These are phyloP conservation scores for Drosophila serrata DNA, from an alignment of 1,140 invertebrate genomes.

Conservation along the genomic window DNA sequence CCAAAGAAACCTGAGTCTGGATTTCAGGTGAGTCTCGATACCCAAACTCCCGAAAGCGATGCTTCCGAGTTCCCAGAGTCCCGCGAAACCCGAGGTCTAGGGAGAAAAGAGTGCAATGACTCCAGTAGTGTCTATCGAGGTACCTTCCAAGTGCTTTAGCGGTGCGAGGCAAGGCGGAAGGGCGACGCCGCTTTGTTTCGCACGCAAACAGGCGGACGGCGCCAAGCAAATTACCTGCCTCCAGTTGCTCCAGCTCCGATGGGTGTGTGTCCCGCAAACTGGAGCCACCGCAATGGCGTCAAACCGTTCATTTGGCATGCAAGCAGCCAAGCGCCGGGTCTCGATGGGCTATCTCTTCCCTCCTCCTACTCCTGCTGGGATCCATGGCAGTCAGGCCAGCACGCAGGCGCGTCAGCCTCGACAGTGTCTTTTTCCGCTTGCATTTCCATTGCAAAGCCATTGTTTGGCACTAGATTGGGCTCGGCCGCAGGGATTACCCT, in stretches of 20 bases:
- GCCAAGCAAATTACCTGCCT: conserved; percentile 13
- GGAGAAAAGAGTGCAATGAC: conserved; percentile 8
- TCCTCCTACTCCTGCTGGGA: conserved; percentile 4
- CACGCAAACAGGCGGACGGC: conserved; percentile 18
- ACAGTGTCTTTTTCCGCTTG: conserved; percentile 25
- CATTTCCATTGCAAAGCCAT: conserved; percentile 12
- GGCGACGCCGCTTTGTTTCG: conserved; percentile 14
- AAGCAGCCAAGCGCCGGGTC: conserved; percentile 13
- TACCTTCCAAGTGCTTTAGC: background rate
- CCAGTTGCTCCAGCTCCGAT: conserved; percentile 9
- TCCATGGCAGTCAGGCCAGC: conserved; percentile 18
- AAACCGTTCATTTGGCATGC: conserved; percentile 51
- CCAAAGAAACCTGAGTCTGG: conserved; percentile 91
- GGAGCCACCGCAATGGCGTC: conserved; percentile 59
- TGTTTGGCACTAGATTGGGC: background rate
- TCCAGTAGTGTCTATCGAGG: conserved; percentile 8
- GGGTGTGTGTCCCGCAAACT: conserved; percentile 22
- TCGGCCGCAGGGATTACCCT: background rate
- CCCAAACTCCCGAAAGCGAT: background rate
- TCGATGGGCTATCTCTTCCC: background rate
- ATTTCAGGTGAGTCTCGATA: conserved; percentile 88
- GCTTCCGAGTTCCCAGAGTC: background rate
- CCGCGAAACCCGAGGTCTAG: background rate
- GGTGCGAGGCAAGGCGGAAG: conserved; percentile 10
- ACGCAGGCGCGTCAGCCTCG: conserved; percentile 51